Evolutionary conservation across 2,113 vertebrate genomes (phyloP), one percentile per base, ranked within the genome.

Genomic region (Erythrolamprus reginae): DNA sequence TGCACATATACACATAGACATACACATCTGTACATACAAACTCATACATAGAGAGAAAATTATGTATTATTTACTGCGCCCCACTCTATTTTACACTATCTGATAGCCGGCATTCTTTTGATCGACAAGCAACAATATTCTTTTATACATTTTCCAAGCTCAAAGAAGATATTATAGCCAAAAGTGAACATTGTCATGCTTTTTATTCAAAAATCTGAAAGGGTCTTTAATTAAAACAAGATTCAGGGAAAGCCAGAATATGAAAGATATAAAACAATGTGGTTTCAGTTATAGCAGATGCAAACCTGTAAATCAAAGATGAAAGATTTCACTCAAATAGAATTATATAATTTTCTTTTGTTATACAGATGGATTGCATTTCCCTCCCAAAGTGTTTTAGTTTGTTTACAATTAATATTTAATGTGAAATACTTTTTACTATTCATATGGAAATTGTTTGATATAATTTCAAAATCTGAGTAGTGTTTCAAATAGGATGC

Each of bases 321-420:
- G 96, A 97, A 97, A 97, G 95, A 97, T 97, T 97, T 98, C 97
- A 97, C 97, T 98, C 97, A 98, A 97, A 96, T 97, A 96, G 97
- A 97, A 98, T 98, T 97, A 97, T 97, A 97, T 96, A 97, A 97
- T 97, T 98, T 97, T 94, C 96, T 96, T 98, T 97, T 97, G 97
- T 97, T 97, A 96, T 96, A 96, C 87, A 96, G 93, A 95, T 94
- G 94, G 95, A 94, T 96, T 96, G 91, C 96, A 96, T 95, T 97
- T 96, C 96, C 95, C 82, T 53, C 47, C 53, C n/a, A 26, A 58
- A 96, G 94, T 96, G 95, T 96, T 96, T 96, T 93, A 92, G 93
- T 96, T 97, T 97, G 96, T 96, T 97, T 97, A 97, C 52, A 96
- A 97, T 98, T 97, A 98, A 93, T 93, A 96, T 97, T 97, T 97